Percentiles rank a stretch among this genome's conserved stretches.
phyloP scores from a whole-genome alignment of 2,888 invertebrate genomes.

The Polyommatus icarus region DNA sequence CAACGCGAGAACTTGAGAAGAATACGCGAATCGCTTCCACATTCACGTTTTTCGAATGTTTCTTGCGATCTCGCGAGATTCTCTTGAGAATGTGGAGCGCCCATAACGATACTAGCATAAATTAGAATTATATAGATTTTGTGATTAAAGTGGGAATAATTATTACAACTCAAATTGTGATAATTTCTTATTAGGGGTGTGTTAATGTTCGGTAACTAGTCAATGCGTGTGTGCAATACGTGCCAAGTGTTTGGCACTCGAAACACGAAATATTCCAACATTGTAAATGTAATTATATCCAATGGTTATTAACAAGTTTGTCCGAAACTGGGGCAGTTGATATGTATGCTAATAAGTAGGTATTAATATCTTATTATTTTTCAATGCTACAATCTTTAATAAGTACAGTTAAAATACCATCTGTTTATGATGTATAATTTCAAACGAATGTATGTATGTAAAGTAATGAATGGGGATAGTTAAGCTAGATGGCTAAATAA shows the following conservation, averaged over 20 bases:
- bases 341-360: neutral
- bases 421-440: neutral
- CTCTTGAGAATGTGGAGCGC: too few species aligned
- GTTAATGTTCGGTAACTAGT: constrained; percentile 56
- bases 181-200: constrained; percentile 45
- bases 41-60: too few species aligned
- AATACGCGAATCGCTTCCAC: too few species aligned
- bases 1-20: too few species aligned
- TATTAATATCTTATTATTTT: neutral
- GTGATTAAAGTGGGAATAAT: constrained; percentile 13
- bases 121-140: neutral
- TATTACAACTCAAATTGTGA: constrained; percentile 43
- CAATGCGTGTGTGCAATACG: constrained; percentile 56
- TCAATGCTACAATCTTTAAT: neutral
- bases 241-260: constrained; percentile 69
- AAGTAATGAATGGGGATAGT: neutral
- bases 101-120: neutral
- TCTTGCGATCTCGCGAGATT: too few species aligned
- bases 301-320: constrained; percentile 2
- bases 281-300: neutral
- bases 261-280: constrained; percentile 42
- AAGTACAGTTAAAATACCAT: neutral
- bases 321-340: neutral
- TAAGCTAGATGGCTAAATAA: too few species aligned
- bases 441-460: neutral